phyloP scores from a whole-genome alignment of 2,797 vertebrate species.

The Pitangus sulphuratus region DNA sequence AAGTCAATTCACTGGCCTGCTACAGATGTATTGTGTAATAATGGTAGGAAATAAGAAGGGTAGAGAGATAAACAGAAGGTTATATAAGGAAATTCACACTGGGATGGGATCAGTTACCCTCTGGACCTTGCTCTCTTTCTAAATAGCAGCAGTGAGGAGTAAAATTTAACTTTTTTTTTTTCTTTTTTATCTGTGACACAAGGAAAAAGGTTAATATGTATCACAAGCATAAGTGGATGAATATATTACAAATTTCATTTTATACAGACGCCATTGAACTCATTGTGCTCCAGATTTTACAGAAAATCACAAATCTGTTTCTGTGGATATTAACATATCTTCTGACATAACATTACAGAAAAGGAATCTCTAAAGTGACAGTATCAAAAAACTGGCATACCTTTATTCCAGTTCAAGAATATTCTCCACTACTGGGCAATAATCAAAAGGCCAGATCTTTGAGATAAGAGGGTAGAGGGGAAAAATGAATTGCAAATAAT shows the following conservation, averaged over 20 bases:
- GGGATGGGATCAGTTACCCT: neutral
- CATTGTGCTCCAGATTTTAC: neutral
- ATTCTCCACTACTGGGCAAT: neutral
- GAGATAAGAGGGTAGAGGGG: neutral
- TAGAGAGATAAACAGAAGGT: neutral
- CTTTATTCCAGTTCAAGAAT: neutral
- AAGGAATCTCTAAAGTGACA: neutral
- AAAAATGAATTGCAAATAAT: constrained; percentile 9
- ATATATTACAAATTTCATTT: neutral
- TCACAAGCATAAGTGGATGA: neutral
- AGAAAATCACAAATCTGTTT: neutral
- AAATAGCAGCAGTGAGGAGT: neutral
- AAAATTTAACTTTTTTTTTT: neutral
- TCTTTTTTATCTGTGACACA: neutral
- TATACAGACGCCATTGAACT: neutral
- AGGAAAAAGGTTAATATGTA: neutral
- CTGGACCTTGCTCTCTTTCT: neutral
- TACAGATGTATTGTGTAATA: neutral
- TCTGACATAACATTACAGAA: neutral
- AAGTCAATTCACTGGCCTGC: neutral
- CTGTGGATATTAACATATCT: neutral
- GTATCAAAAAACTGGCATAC: neutral
- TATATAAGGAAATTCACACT: neutral
- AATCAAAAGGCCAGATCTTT: constrained; percentile 7
- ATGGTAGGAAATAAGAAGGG: neutral